Base-by-base conservation (phyloP, 2,113 vertebrate species). In the Esox niger region DNA sequence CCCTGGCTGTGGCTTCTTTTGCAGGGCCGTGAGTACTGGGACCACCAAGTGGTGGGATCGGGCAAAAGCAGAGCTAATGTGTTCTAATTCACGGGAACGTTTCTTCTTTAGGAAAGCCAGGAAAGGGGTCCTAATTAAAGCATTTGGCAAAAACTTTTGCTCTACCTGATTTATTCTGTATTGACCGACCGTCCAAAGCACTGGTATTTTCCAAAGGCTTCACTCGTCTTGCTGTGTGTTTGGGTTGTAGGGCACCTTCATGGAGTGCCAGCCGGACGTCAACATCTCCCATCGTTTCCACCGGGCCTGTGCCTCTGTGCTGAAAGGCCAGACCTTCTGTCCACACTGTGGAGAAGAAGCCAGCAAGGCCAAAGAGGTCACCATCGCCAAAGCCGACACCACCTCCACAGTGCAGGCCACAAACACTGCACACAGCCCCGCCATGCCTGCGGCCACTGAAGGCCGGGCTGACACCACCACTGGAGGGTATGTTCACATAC, bases 191-290 rank as follows among this genome's bases (percentile, higher is more conserved):
- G 1, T 1, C 26, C 17, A 60, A 32, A 60, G 32, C 13, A 25
- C 4, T 52, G 15, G 29, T 15, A 10, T 15, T 30, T 58, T 54
- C 62, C 3, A 43, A 62, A 1, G 54, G 2, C 21, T 0, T 7
- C 15, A 35, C 6, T 17, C 13, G 56, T 64, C n/a, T 54, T 7
- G 38, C 9, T 64, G 38, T 43, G 35, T 32, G 13, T 30, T 55
- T 47, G 27, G 31, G 20, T 8, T 25, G 1, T 38, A 99, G 97
- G 97, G 97, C 21, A 96, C 94, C 56, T 99, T 98, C 86, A 95
- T 99, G 96, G 97, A 99, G 81, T 99, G 97, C 87, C 97, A 98
- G 81, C 97, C 97, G 0, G 97, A 98, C 76, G 86, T 93, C 84
- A 95, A 87, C 88, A 93, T 98, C 88, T 97, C 97, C 2, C 97